phyloP scores from a whole-genome alignment of 2,888 invertebrate species.

The Microchrysa polita region DNA sequence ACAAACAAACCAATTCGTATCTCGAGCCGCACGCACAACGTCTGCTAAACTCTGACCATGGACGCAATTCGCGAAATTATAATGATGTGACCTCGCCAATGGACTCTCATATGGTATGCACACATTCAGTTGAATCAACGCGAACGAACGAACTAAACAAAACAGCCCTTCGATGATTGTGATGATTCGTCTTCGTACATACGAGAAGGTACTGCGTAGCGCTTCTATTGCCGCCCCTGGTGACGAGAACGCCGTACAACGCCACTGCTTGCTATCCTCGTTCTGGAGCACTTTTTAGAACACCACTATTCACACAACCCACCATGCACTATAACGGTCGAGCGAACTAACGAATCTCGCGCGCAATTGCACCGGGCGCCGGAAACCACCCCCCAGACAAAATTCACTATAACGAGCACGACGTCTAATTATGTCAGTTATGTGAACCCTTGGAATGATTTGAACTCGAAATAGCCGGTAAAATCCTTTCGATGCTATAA shows the following conservation, averaged over 20 bases:
- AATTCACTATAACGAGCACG: constrained; percentile 2
- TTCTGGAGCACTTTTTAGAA: not conserved
- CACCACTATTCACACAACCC: not conserved
- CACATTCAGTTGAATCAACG: constrained; percentile 9
- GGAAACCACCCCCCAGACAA: not conserved
- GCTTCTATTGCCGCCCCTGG: not conserved
- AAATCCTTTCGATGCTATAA: not conserved
- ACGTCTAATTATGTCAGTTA: not conserved
- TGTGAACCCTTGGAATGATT: too few species aligned
- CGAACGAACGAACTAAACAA: constrained; percentile 37
- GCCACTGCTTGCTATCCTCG: constrained; percentile 13
- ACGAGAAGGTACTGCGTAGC: too few species aligned
- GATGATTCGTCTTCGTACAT: not conserved
- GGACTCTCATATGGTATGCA: constrained; percentile 13
- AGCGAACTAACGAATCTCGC: constrained; percentile 4
- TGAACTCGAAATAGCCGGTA: too few species aligned
- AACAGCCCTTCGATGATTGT: constrained; percentile 27
- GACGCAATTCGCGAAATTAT: not conserved
- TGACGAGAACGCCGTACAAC: not conserved
- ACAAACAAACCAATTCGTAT: not conserved
- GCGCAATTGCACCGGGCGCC: constrained; percentile 9
- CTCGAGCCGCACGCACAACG: constrained; percentile 13
- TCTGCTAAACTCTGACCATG: constrained; percentile 1
- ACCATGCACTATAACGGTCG: not conserved
- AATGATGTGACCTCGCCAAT: constrained; percentile 6